A percentile compares a stretch with the other conserved stretches of the same genome.
These are phyloP conservation scores for Sphaerodactylus townsendi DNA, from an alignment of 2,113 vertebrate species.

Conservation along the genomic window DNA sequence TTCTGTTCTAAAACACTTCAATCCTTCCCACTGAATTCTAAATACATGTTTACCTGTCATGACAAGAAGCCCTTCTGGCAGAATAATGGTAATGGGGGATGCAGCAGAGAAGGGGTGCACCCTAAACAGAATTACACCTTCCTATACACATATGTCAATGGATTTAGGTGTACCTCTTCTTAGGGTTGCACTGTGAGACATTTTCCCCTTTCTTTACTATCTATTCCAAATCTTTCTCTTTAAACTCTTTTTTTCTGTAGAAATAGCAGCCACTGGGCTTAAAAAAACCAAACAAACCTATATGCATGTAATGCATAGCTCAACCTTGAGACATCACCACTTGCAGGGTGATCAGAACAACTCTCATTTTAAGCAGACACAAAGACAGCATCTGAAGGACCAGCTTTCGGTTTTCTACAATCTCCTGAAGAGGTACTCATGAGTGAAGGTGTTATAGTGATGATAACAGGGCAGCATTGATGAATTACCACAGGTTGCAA, in stretches of 20 bases:
- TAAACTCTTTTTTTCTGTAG: neutral
- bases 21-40: neutral
- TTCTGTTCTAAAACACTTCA: too few relatives aligned
- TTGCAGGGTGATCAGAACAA: constrained; percentile 16
- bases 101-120: neutral
- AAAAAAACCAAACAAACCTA: neutral
- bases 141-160: too few relatives aligned
- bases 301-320: neutral
- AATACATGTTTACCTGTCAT: neutral
- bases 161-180: too few relatives aligned
- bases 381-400: constrained; percentile 31
- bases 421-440: constrained; percentile 40
- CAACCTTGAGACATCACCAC: neutral
- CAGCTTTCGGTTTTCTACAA: constrained; percentile 34
- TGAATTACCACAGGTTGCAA: constrained; percentile 44
- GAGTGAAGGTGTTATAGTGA: constrained; percentile 32
- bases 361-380: constrained; percentile 39
- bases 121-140: too few relatives aligned
- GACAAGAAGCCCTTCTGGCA: too few relatives aligned
- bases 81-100: neutral
- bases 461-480: constrained; percentile 43
- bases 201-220: neutral
- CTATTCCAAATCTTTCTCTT: neutral
- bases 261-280: neutral
- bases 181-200: too few relatives aligned